phyloP scores from a whole-genome alignment of 2,113 vertebrate genomes.

The Nibea coibor region DNA sequence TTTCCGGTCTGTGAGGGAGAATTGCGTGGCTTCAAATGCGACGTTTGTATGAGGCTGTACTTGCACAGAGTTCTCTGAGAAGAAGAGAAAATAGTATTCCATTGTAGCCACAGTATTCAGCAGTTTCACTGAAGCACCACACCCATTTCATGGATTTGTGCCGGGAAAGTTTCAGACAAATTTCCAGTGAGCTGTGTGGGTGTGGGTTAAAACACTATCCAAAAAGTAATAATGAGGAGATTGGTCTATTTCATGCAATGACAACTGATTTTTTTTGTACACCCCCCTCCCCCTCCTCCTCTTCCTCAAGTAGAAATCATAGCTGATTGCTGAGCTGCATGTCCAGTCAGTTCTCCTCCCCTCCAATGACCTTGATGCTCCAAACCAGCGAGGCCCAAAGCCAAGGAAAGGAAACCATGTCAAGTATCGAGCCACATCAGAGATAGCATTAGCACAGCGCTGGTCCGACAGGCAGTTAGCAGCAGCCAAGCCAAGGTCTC shows the following conservation, averaged over 20 bases:
- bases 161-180: slow-evolving; percentile 57
- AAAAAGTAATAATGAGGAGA: slow-evolving; percentile 36
- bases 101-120: slow-evolving; percentile 39
- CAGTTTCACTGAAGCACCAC: slow-evolving; percentile 47
- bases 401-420: slow-evolving; percentile 16
- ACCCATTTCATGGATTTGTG: slow-evolving; percentile 63
- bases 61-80: slow-evolving; percentile 7
- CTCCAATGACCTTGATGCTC: slow-evolving; percentile 11
- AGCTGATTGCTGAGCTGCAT: neutral
- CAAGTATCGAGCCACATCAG: slow-evolving; percentile 21
- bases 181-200: slow-evolving; percentile 58
- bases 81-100: slow-evolving; percentile 35
- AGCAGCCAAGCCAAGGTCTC: slow-evolving; percentile 42
- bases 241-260: slow-evolving; percentile 17
- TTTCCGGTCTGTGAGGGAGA: neutral
- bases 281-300: neutral
- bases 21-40: neutral
- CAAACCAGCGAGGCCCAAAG: slow-evolving; percentile 1
- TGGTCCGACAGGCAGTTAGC: slow-evolving; percentile 2
- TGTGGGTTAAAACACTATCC: slow-evolving; percentile 39
- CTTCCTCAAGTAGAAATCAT: neutral
- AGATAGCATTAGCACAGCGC: slow-evolving; percentile 3
- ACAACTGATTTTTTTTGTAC: neutral
- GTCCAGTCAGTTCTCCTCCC: neutral
- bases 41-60: neutral